These are phyloP conservation scores for Thumatha senex DNA, from an alignment of 2,888 invertebrate species.

Conservation along the genomic window DNA sequence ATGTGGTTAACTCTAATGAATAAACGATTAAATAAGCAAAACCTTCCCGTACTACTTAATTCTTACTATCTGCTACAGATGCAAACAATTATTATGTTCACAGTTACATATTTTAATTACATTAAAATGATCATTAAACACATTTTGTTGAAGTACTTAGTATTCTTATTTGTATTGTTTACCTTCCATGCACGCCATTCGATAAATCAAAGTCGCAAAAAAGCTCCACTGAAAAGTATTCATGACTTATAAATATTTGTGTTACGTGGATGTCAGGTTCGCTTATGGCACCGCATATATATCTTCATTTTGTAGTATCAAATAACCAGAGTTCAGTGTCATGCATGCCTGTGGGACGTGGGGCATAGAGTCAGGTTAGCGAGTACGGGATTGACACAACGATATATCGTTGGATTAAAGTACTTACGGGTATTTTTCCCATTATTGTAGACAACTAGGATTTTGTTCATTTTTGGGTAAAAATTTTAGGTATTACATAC, in stretches of 20 bases:
- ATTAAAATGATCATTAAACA: background rate
- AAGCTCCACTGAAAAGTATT: slow-evolving; percentile 31
- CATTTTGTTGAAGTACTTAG: background rate
- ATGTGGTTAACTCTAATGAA: no score
- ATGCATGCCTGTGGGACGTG: slow-evolving; percentile 2
- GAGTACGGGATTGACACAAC: background rate
- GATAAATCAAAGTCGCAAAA: slow-evolving; percentile 27
- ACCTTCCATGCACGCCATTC: slow-evolving; percentile 8
- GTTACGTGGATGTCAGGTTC: slow-evolving; percentile 12
- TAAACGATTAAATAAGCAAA: no score
- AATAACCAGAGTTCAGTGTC: slow-evolving; percentile 23
- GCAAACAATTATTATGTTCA: no score
- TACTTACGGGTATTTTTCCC: background rate
- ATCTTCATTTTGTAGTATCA: slow-evolving; percentile 37
- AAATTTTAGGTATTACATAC: no score
- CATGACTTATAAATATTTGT: slow-evolving; percentile 11
- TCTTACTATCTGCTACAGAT: no score
- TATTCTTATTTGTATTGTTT: background rate
- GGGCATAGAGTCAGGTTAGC: background rate
- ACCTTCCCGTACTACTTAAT: no score
- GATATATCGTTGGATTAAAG: background rate
- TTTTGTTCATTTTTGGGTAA: background rate
- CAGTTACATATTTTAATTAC: no score
- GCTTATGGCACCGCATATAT: slow-evolving; percentile 26
- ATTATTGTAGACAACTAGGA: background rate